These are phyloP conservation scores for Eupsittula cactorum DNA, from an alignment of 2,113 vertebrate species.

Conservation along the genomic window DNA sequence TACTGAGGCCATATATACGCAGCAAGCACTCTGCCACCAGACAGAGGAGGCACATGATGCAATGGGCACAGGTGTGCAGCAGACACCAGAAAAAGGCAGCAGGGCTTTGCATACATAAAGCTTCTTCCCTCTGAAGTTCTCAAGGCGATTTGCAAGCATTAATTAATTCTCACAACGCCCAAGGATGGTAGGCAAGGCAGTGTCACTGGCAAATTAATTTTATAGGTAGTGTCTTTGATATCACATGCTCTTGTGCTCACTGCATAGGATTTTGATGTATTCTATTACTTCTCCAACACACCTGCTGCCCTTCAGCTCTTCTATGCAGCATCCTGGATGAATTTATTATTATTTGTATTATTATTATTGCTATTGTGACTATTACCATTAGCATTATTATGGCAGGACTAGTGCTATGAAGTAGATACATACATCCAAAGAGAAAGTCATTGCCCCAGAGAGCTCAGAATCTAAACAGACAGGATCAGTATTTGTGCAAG, in stretches of 20 bases:
- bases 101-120: constrained; percentile 49
- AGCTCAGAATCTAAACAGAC: background rate
- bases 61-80: constrained; percentile 68
- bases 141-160: constrained; percentile 57
- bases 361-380: constrained; percentile 16
- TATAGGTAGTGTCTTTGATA: constrained; percentile 52
- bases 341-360: constrained; percentile 16
- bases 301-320: constrained; percentile 60
- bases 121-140: constrained; percentile 59
- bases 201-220: constrained; percentile 57
- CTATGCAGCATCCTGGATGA: background rate
- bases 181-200: constrained; percentile 53
- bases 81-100: constrained; percentile 26
- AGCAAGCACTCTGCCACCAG: background rate
- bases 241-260: background rate
- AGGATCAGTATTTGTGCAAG: background rate
- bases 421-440: background rate
- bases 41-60: constrained; percentile 55
- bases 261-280: background rate
- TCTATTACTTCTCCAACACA: constrained; percentile 23
- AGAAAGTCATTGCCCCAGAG: constrained; percentile 37
- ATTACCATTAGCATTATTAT: background rate
- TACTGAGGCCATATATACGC: background rate
- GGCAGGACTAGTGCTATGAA: background rate
- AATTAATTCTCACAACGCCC: constrained; percentile 65